These are phyloP conservation scores for Zelleria hepariella DNA, from an alignment of 2,888 invertebrate species.

Conservation along the genomic window DNA sequence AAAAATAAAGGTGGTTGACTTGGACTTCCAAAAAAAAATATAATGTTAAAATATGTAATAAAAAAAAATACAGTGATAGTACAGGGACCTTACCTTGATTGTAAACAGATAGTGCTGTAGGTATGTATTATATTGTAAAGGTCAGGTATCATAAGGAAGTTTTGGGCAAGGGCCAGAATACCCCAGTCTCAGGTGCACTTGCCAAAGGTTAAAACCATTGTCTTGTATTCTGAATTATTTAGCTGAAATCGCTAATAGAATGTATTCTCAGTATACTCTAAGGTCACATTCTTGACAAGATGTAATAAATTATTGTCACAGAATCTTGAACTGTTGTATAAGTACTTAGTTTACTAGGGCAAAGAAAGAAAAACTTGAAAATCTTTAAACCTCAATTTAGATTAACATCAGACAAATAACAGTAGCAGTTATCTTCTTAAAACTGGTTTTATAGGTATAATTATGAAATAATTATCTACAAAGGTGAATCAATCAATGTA, in stretches of 20 bases:
- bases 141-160: slow-evolving; percentile 49
- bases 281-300: background rate
- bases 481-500: too few relatives aligned
- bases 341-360: too few relatives aligned
- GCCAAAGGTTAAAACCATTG: slow-evolving; percentile 57
- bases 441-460: too few relatives aligned
- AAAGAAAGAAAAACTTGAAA: too few relatives aligned
- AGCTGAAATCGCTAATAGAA: background rate
- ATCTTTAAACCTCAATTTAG: too few relatives aligned
- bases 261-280: background rate
- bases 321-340: background rate
- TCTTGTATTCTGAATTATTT: background rate
- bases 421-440: too few relatives aligned
- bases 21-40: too few relatives aligned
- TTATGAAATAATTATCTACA: too few relatives aligned
- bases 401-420: too few relatives aligned
- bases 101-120: background rate
- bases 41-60: background rate
- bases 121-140: slow-evolving; percentile 21
- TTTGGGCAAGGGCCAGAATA: slow-evolving; percentile 51
- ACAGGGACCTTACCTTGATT: slow-evolving; percentile 2
- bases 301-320: background rate
- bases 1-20: too few relatives aligned
- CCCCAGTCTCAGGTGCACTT: slow-evolving; percentile 34
- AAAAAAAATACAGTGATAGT: slow-evolving; percentile 1